Conservation (phyloP, 1,140 invertebrate genomes). For the Eciton burchellii region DNA sequence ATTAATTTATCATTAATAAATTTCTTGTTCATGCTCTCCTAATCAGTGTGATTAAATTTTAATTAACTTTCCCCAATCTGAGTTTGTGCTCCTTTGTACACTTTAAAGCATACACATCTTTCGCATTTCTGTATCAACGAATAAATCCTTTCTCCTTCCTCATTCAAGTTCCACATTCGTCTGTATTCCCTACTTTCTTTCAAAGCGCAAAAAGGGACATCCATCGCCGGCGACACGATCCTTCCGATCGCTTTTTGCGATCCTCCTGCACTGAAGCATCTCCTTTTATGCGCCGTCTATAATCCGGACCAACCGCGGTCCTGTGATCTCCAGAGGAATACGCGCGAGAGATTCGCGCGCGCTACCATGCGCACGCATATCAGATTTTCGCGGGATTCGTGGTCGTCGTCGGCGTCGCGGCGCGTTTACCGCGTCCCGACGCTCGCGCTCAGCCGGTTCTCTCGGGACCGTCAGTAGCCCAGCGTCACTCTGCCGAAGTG, state of each 20-base stretch:
- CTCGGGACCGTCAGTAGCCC: slow-evolving; percentile 67
- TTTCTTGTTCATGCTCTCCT: too few species aligned
- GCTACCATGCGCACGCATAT: slow-evolving; percentile 66
- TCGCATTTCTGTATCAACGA: slow-evolving; percentile 1
- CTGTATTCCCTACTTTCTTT: too few species aligned
- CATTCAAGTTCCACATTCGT: slow-evolving; percentile 6
- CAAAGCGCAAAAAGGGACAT: slow-evolving; percentile 16
- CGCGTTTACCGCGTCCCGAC: slow-evolving; percentile 32
- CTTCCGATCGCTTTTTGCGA: slow-evolving; percentile 28
- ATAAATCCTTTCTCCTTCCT: neutral
- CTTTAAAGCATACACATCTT: neutral
- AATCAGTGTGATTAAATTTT: too few species aligned
- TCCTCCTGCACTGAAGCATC: neutral
- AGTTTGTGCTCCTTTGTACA: neutral
- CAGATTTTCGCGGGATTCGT: slow-evolving; percentile 72
- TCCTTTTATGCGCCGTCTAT: neutral
- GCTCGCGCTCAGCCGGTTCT: slow-evolving; percentile 33
- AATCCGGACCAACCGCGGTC: neutral
- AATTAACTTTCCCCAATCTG: neutral
- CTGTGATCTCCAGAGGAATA: slow-evolving; percentile 21
- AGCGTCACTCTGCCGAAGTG: slow-evolving; percentile 69
- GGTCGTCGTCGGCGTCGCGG: slow-evolving; percentile 19
- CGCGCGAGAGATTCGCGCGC: slow-evolving; percentile 51
- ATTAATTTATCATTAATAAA: neutral
- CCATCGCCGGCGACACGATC: neutral